phyloP scores from a whole-genome alignment of 2,797 vertebrate genomes.

The Phyllotis vaccarum region DNA sequence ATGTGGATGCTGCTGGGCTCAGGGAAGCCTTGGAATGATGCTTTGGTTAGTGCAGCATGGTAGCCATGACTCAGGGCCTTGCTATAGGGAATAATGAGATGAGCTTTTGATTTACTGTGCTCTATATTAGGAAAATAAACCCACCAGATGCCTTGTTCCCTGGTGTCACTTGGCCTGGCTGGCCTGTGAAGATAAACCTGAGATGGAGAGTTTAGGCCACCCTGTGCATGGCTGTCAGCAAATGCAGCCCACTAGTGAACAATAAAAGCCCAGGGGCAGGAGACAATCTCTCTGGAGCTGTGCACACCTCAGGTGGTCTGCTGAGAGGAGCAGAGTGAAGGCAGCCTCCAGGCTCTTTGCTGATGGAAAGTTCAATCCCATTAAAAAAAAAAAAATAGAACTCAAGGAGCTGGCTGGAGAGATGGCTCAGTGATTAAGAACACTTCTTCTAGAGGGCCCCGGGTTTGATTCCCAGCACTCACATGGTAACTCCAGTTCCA shows the following conservation, averaged over 20 bases:
- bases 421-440: background rate
- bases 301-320: background rate
- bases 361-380: background rate
- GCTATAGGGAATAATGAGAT: too few relatives aligned
- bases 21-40: background rate
- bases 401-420: background rate
- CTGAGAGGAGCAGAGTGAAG: background rate
- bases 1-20: background rate
- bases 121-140: background rate
- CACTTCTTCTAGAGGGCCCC: background rate
- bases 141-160: background rate
- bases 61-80: background rate
- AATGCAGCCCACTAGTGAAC: background rate
- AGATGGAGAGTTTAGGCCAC: background rate
- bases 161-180: background rate
- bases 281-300: too few relatives aligned
- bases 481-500: background rate
- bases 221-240: background rate
- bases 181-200: background rate
- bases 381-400: conserved; percentile 4
- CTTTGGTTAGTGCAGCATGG: background rate
- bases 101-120: background rate
- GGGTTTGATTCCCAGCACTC: background rate
- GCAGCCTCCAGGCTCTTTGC: background rate
- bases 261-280: background rate